phyloP scores from a whole-genome alignment of 2,113 vertebrate genomes.

The Pycnonotus jocosus region DNA sequence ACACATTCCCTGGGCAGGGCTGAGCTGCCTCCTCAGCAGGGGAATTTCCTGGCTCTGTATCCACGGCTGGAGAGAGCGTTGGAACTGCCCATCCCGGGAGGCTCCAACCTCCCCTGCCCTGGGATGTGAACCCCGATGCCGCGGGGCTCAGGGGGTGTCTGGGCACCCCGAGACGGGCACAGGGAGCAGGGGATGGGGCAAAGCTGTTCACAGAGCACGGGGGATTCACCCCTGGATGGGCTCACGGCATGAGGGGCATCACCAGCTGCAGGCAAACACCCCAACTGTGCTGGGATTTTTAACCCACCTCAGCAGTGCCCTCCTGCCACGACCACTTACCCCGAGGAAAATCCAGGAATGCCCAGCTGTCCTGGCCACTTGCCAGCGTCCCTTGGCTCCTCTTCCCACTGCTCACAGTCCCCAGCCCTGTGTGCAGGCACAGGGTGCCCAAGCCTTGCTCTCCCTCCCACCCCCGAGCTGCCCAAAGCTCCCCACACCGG shows the following conservation, averaged over 20 bases:
- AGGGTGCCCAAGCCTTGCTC: rapidly evolving
- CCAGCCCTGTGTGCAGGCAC: neutral
- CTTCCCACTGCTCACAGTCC: rapidly evolving
- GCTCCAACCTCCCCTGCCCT: neutral
- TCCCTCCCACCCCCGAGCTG: neutral
- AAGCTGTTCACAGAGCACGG: neutral
- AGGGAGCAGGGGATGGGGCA: neutral
- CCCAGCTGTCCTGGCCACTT: neutral
- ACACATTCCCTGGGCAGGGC: neutral
- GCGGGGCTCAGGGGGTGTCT: rapidly evolving
- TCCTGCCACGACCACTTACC: neutral
- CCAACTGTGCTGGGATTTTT: neutral
- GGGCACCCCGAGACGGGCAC: rapidly evolving
- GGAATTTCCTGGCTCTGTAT: neutral
- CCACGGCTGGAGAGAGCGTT: neutral
- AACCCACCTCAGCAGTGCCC: neutral
- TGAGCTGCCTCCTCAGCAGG: neutral
- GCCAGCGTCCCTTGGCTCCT: neutral
- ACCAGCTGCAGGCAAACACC: neutral
- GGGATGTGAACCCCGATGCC: neutral
- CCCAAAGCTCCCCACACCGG: neutral
- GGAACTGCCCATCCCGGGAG: neutral
- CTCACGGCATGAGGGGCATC: neutral
- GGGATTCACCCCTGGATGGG: neutral
- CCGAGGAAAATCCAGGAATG: neutral